phyloP scores from a whole-genome alignment of 2,888 invertebrate species.

The Stenodema calcarata region DNA sequence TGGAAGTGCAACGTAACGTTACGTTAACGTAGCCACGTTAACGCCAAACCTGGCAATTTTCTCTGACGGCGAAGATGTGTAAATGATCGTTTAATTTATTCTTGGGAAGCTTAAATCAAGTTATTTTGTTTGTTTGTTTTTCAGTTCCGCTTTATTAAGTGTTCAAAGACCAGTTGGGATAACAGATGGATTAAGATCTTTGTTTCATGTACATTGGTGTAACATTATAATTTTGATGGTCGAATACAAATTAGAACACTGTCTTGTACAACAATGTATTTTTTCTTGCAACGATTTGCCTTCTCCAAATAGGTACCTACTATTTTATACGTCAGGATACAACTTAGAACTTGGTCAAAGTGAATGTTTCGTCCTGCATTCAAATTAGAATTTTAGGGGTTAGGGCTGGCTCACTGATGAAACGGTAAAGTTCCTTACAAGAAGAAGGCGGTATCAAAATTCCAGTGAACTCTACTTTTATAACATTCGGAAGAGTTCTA shows the following conservation, averaged over 20 bases:
- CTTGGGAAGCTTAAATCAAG: background rate
- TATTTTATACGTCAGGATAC: no score
- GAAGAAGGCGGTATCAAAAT: no score
- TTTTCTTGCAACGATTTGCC: background rate
- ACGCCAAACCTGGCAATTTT: background rate
- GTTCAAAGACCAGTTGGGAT: background rate
- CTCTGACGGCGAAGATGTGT: background rate
- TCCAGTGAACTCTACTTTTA: no score
- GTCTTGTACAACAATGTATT: background rate
- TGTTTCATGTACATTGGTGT: background rate
- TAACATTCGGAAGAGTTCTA: no score
- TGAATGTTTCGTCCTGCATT: no score
- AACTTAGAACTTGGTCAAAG: no score
- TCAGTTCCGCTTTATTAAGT: background rate
- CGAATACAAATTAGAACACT: background rate
- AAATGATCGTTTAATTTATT: background rate
- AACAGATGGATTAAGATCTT: background rate
- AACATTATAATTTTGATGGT: background rate
- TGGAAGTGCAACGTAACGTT: no score
- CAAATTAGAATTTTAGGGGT: no score
- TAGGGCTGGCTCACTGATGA: no score
- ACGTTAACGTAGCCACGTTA: no score
- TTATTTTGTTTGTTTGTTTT: background rate
- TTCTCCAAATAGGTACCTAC: no score
- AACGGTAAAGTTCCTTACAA: no score